phyloP scores from a whole-genome alignment of 2,797 vertebrate species.

The Sebastes elongatus region DNA sequence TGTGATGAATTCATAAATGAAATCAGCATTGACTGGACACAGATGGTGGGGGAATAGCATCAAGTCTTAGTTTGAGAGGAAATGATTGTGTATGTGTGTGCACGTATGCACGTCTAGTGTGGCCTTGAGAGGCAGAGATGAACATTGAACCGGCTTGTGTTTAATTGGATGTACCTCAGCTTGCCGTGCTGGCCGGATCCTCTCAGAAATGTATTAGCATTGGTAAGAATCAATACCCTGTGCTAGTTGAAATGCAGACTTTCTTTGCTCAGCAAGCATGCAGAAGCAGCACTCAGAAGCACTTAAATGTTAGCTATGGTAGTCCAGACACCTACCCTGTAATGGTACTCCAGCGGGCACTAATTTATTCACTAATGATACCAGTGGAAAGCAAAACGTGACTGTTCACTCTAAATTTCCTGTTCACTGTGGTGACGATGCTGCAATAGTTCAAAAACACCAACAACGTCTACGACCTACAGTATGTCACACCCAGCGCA shows the following conservation, averaged over 20 bases:
- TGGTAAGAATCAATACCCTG: constrained; percentile 27
- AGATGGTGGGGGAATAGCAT: constrained; percentile 25
- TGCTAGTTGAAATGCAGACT: constrained; percentile 13
- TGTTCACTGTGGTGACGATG: background rate
- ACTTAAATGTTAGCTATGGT: background rate
- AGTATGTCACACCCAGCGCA: background rate
- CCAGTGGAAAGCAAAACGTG: background rate
- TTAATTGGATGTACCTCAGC: constrained; percentile 32
- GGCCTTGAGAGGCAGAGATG: constrained; percentile 22
- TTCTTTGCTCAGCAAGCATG: constrained; percentile 12
- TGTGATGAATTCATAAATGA: constrained; percentile 44
- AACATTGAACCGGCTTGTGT: constrained; percentile 13
- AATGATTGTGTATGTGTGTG: background rate
- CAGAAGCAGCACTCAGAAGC: background rate
- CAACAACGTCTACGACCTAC: background rate
- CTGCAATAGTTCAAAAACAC: background rate
- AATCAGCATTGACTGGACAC: constrained; percentile 35
- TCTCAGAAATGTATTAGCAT: constrained; percentile 37
- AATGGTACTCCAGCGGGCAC: background rate
- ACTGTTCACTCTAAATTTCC: background rate
- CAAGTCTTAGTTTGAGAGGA: background rate
- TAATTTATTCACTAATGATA: background rate
- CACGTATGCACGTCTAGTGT: background rate
- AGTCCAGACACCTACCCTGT: background rate
- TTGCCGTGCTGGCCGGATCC: background rate